Base-by-base conservation (phyloP, 2,113 vertebrate genomes). In the Dryoscopus gambensis region DNA sequence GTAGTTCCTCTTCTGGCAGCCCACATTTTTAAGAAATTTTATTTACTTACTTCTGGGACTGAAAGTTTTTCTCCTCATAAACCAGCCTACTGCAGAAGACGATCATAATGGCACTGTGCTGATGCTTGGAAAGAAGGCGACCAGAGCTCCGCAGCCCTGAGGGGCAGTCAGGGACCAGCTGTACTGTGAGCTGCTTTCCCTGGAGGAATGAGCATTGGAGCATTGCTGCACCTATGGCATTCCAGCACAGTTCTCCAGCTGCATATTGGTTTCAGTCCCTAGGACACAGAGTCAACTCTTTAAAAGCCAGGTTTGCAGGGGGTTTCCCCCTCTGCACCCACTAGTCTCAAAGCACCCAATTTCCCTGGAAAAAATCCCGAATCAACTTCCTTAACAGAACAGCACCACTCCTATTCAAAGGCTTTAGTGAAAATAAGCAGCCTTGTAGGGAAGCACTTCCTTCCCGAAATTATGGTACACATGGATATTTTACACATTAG, bases 201-300 rank as follows among this genome's bases (percentile, higher is more conserved):
- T 53, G 42, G 40, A 1, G 40, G n/a, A 57, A 35, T 0, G 0
- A 56, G 40, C 56, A 59, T 8, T 21, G 0, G 49, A 37, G 52
- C 24, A 9, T 5, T n/a, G 31, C 71, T 62, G 37, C 59, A 25
- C 23, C 37, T 13, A 3, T 2, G 1, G 37, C 20, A 42, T 35
- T 30, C 52, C 31, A 56, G 63, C 27, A 59, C 21, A 35, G 16
- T 22, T 63, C 33, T 82, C 62, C 49, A 55, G 39, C 21, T 9
- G 1, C 7, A 1, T 11, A 7, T 2, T 63, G 35, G 33, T 7
- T 35, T 60, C 31, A 47, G 53, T 57, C 67, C 46, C 17, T 49
- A n/a, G 9, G 24, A 69, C 27, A 40, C 14, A 39, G 52, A 4
- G 33, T 8, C 13, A 86, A 2, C 25, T 57, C 42, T 31, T 40